phyloP scores from a whole-genome alignment of 2,113 vertebrate genomes.

The Lontra canadensis region DNA sequence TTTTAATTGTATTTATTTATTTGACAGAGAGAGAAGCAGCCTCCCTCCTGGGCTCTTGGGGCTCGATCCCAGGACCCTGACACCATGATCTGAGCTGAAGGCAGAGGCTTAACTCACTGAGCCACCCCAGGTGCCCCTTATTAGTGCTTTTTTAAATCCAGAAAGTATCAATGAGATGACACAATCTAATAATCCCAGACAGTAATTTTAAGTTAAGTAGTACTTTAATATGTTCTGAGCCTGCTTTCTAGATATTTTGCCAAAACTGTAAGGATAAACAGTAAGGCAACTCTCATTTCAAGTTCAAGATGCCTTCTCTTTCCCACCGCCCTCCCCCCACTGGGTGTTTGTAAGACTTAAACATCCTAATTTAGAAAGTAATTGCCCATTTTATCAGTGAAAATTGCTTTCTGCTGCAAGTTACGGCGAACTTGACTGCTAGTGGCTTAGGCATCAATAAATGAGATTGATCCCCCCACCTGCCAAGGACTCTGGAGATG shows the following conservation, averaged over 20 bases:
- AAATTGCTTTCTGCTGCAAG: background rate
- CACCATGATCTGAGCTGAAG: no score
- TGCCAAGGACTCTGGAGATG: background rate
- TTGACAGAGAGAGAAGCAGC: no score
- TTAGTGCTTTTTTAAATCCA: background rate
- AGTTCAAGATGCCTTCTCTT: background rate
- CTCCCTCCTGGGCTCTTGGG: no score
- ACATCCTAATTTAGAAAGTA: conserved; percentile 34
- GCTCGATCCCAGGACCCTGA: no score
- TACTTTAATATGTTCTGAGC: conserved; percentile 21
- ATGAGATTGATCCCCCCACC: background rate
- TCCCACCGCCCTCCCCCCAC: background rate
- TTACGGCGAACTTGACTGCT: background rate
- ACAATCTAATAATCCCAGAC: background rate
- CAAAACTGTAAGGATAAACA: background rate
- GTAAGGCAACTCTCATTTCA: background rate
- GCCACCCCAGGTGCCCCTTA: background rate
- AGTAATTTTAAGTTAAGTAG: conserved; percentile 29
- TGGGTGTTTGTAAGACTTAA: background rate
- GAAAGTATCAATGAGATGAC: background rate
- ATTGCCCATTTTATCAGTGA: background rate
- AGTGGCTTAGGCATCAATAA: background rate
- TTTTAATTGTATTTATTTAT: no score
- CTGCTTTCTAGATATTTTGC: conserved; percentile 10
- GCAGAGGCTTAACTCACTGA: no score